phyloP scores from a whole-genome alignment of 2,888 invertebrate species.

The Rhingia rostrata region DNA sequence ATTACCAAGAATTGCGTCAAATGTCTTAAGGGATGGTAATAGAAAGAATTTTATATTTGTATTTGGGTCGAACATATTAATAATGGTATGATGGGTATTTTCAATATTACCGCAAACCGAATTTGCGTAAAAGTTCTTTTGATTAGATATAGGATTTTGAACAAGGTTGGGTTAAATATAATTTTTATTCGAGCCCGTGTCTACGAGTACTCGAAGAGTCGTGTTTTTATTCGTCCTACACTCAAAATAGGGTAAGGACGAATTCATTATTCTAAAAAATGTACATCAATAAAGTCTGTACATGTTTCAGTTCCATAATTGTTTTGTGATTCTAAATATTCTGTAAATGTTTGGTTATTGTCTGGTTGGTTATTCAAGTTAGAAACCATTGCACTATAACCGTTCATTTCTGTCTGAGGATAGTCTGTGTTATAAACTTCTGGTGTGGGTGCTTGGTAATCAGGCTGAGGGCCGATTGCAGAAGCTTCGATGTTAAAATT shows the following conservation, averaged over 20 bases:
- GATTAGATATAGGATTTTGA: too few species aligned
- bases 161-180: too few species aligned
- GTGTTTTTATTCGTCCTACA: conserved; percentile 4
- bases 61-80: too few species aligned
- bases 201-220: conserved; percentile 6
- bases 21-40: too few species aligned
- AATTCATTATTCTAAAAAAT: not conserved
- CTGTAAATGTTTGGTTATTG: not conserved
- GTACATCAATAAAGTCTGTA: not conserved
- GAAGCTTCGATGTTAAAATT: conserved; percentile 4
- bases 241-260: not conserved
- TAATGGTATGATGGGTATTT: too few species aligned
- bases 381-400: not conserved
- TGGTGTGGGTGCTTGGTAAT: not conserved
- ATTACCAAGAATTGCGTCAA: too few species aligned
- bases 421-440: not conserved
- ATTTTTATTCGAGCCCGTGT: not conserved
- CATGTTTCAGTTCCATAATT: too few species aligned
- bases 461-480: not conserved
- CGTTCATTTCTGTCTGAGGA: not conserved
- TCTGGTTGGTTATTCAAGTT: not conserved
- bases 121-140: too few species aligned
- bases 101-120: too few species aligned
- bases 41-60: too few species aligned
- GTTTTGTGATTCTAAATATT: not conserved